These are phyloP conservation scores for Oconnorella tubifera DNA, from an alignment of 2,888 invertebrate species.

Conservation along the genomic window DNA sequence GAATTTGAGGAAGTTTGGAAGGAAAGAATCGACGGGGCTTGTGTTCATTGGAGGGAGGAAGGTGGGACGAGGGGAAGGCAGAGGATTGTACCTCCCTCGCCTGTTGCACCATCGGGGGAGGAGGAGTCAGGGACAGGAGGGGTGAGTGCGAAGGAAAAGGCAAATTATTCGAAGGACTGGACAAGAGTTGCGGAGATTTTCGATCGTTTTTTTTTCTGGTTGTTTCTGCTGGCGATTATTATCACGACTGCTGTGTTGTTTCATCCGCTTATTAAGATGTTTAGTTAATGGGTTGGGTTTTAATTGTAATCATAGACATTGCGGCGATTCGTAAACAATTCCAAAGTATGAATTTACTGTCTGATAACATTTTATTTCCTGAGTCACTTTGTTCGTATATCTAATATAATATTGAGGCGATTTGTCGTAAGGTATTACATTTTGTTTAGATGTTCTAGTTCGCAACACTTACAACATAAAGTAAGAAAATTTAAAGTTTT, in stretches of 20 bases:
- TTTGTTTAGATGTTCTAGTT: no score
- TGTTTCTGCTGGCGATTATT: conserved; percentile 36
- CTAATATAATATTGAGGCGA: no score
- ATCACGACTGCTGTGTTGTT: conserved; percentile 37
- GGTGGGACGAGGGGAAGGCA: background rate
- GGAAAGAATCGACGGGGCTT: background rate
- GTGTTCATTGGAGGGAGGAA: background rate
- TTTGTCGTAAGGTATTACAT: no score
- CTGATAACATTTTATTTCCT: no score
- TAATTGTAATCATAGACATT: no score
- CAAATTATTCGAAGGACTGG: conserved; percentile 34
- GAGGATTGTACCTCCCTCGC: background rate
- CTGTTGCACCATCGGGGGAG: background rate
- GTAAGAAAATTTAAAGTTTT: no score
- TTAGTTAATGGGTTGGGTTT: no score
- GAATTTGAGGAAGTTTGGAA: background rate
- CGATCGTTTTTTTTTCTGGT: conserved; percentile 39
- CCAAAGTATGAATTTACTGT: no score
- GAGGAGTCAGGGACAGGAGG: no score
- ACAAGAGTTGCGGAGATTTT: conserved; percentile 36
- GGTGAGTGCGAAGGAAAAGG: background rate
- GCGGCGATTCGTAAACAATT: no score
- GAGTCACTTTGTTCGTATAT: no score
- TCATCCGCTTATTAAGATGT: conserved; percentile 34
- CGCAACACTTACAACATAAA: no score